Evolutionary conservation across 1,140 invertebrate species (phyloP), one percentile per base, ranked within the genome.

Genomic region (Cyrtorhinus lividipennis): DNA sequence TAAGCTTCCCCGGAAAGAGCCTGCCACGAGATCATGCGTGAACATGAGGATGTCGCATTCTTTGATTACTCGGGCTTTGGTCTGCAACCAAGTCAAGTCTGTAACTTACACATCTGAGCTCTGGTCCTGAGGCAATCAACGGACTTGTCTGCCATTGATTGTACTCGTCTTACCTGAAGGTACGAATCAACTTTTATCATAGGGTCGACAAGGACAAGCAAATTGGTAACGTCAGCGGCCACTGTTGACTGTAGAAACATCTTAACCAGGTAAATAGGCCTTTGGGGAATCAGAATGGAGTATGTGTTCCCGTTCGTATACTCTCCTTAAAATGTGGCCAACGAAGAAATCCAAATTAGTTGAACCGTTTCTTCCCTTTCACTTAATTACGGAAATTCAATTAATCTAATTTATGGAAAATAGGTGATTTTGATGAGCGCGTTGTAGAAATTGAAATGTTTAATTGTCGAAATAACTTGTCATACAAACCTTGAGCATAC

Each of bases 221-320:
- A 72, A 76, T 87, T 83, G 0, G 80, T 74, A 70, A 86, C 82
- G 68, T 74, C 76, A 67, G 79, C 78, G 0, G 84, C 81, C 1
- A 72, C n/a, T 53, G 79, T 74, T 24, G 77, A 79, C 12, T 75
- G 73, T 15, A 87, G 67, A 72, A 83, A 86, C 67, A 85, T 81
- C 46, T 81, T 77, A 0, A 86, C 76, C n/a, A 80, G 78, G 83
- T 83, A 87, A 68, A 83, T 80, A 0, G 83, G 79, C 8, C 83
- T 83, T 64, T 78, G 74, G 0, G 83, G 76, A 0, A 87, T 73
- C 0, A 86, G 68, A 0, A 86, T 74, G 1, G 86, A 76, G 61
- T 79, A 80, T 67, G 46, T 60, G 13, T 58, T 44, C 20, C 30
- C 13, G 23, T 60, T 38, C 3, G 26, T 3, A 38, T 38, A 12